These are phyloP conservation scores for Pimpla rufipes DNA, from an alignment of 2,888 invertebrate species.

Conservation along the genomic window DNA sequence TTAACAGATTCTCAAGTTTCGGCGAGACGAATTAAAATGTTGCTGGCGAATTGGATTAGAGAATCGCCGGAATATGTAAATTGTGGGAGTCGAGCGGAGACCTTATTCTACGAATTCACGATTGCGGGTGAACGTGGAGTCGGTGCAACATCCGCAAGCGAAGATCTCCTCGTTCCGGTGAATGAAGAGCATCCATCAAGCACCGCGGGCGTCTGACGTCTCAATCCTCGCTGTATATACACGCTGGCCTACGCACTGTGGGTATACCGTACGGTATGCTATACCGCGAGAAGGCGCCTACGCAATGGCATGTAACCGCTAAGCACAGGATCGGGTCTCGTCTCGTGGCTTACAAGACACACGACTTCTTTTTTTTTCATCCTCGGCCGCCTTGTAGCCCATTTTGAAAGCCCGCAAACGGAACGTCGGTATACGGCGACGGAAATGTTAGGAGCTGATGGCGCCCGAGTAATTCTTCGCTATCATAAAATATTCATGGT, in stretches of 20 bases:
- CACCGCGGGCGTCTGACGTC: slow-evolving; percentile 84
- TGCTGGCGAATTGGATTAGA: background rate
- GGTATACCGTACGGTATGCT: slow-evolving; percentile 53
- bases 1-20: too few species aligned
- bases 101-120: slow-evolving; percentile 35
- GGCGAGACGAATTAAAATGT: slow-evolving; percentile 1
- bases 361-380: slow-evolving; percentile 27
- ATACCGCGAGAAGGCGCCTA: slow-evolving; percentile 65
- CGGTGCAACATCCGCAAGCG: slow-evolving; percentile 77
- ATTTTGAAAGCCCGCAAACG: slow-evolving; percentile 51
- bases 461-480: slow-evolving; percentile 19
- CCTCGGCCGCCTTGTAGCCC: slow-evolving; percentile 43
- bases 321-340: slow-evolving; percentile 56
- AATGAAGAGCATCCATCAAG: slow-evolving; percentile 84
- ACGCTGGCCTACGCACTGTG: slow-evolving; percentile 63
- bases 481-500: slow-evolving; percentile 40
- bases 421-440: slow-evolving; percentile 30
- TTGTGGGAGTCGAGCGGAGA: slow-evolving; percentile 23
- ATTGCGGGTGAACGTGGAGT: slow-evolving; percentile 43
- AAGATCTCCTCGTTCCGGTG: slow-evolving; percentile 82
- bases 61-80: background rate
- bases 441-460: slow-evolving; percentile 48
- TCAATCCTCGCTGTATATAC: slow-evolving; percentile 81
- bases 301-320: slow-evolving; percentile 67
- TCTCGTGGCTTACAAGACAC: slow-evolving; percentile 46